Evolutionary conservation across 2,797 vertebrate genomes (phyloP).

Genomic region (Sitta carolinensis): DNA sequence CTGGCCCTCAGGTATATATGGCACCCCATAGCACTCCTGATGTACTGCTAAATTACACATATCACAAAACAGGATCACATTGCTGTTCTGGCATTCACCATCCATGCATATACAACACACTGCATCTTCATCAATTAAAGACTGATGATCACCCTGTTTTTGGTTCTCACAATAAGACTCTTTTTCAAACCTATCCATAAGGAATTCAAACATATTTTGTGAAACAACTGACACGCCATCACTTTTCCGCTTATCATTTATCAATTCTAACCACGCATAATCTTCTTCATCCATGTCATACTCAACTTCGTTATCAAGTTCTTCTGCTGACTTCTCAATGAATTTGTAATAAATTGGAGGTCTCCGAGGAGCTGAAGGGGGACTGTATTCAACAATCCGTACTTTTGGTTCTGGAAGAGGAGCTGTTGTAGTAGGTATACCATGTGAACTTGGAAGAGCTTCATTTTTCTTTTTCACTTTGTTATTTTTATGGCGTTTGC

Average conservation of each 20-base stretch:
- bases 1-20: constrained; percentile 97
- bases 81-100: constrained; percentile 95
- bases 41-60: constrained; percentile 95
- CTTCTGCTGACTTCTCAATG: constrained; percentile 90
- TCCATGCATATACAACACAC: constrained; percentile 97
- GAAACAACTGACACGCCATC: constrained; percentile 92
- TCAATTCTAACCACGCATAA: constrained; percentile 94
- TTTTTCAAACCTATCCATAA: constrained; percentile 96
- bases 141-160: constrained; percentile 88
- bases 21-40: constrained; percentile 98
- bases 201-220: constrained; percentile 94
- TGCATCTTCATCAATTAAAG: constrained; percentile 90
- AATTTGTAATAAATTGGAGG: constrained; percentile 87
- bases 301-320: constrained; percentile 94
- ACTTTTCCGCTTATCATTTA: constrained; percentile 88
- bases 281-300: constrained; percentile 99
- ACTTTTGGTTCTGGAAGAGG: constrained; percentile 91
- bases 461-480: constrained; percentile 88
- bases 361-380: constrained; percentile 88
- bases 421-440: constrained; percentile 72
- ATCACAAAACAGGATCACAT: constrained; percentile 95
- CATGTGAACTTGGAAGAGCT: constrained; percentile 69
- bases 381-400: constrained; percentile 92
- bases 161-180: constrained; percentile 91
- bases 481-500: constrained; percentile 88